Evolutionary conservation across 2,888 invertebrate genomes (phyloP).

Genomic region (Stenotaenia linearis): DNA sequence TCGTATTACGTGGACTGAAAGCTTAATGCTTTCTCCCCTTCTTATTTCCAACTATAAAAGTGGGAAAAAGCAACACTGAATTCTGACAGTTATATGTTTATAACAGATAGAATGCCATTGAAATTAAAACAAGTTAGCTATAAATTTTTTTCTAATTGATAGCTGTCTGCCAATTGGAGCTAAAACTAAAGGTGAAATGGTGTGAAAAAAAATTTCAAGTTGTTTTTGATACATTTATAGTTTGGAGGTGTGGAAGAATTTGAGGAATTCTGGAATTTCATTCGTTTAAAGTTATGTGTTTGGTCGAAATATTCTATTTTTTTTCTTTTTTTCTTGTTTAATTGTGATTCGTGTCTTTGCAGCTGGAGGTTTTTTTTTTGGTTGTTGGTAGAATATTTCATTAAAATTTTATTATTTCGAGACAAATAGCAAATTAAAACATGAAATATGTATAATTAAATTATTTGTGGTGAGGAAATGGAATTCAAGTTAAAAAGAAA

Average conservation of each 20-base stretch:
- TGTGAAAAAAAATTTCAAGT: not conserved
- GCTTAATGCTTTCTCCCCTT: not conserved
- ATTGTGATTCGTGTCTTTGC: too few species aligned
- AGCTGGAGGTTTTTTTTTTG: too few species aligned
- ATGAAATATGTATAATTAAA: too few species aligned
- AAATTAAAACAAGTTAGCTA: not conserved
- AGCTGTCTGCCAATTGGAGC: not conserved
- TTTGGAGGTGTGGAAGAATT: not conserved
- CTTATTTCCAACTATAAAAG: not conserved
- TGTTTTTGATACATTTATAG: not conserved
- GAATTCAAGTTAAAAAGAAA: too few species aligned
- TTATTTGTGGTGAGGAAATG: too few species aligned
- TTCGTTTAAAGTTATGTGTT: not conserved
- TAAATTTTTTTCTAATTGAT: not conserved
- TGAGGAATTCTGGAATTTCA: not conserved
- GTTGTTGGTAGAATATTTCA: too few species aligned
- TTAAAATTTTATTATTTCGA: too few species aligned
- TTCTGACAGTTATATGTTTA: not conserved
- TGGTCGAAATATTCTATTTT: not conserved
- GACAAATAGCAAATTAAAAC: too few species aligned
- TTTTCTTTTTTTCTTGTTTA: not conserved
- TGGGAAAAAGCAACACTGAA: not conserved
- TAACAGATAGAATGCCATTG: not conserved
- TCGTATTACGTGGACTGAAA: not conserved
- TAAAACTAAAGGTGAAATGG: too few species aligned